These are phyloP conservation scores for Mycalesis mineus DNA, from an alignment of 2,888 invertebrate genomes.

Conservation along the genomic window DNA sequence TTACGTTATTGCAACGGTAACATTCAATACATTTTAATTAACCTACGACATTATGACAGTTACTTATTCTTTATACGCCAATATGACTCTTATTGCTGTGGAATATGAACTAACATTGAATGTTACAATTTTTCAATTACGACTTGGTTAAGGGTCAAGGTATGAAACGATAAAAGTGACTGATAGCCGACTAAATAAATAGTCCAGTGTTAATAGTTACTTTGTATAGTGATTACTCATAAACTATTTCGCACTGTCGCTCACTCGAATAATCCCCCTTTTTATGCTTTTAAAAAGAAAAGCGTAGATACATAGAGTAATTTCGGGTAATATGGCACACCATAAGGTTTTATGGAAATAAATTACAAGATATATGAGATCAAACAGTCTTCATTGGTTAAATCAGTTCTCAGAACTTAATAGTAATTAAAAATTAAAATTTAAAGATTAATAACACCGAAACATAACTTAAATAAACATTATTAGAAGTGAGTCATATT, in stretches of 20 bases:
- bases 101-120: slow-evolving; percentile 3
- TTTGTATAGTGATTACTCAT: not conserved
- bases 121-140: slow-evolving; percentile 4
- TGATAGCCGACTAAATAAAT: not conserved
- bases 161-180: not conserved
- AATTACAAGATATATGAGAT: no score
- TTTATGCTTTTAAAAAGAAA: no score
- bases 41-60: slow-evolving; percentile 11
- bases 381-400: no score
- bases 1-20: slow-evolving; percentile 7
- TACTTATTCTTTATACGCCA: slow-evolving; percentile 1
- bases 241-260: not conserved
- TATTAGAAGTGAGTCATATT: no score
- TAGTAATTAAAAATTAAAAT: no score
- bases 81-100: slow-evolving; percentile 14
- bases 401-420: no score
- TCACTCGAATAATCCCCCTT: not conserved
- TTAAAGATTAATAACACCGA: no score
- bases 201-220: not conserved
- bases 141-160: slow-evolving; percentile 3
- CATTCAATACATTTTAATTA: slow-evolving; percentile 18
- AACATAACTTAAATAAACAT: no score
- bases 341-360: no score
- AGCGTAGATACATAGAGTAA: no score
- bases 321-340: no score